Percentiles rank a stretch among this genome's conserved stretches.
These are phyloP conservation scores for Criorhina ranunculi DNA, from an alignment of 2,888 invertebrate species.

Conservation along the genomic window DNA sequence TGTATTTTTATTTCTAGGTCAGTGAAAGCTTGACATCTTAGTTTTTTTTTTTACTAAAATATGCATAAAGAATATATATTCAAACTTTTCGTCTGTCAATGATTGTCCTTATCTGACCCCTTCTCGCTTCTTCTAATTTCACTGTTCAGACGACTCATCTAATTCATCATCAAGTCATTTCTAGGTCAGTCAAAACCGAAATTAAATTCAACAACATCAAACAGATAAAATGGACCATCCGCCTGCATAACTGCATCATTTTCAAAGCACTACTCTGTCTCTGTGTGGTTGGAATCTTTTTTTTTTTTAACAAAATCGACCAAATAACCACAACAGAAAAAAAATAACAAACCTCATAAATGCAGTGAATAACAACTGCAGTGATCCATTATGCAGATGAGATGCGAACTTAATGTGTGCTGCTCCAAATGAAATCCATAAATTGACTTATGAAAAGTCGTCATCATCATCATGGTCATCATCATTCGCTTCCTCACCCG, in stretches of 20 bases:
- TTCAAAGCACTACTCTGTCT: constrained; percentile 32
- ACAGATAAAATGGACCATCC: constrained; percentile 15
- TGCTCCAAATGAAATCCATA: constrained; percentile 77
- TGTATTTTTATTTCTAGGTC: no score
- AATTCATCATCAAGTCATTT: constrained; percentile 32
- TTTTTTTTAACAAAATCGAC: constrained; percentile 55
- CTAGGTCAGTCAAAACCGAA: constrained; percentile 52
- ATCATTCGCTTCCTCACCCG: constrained; percentile 9
- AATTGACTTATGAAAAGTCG: constrained; percentile 72
- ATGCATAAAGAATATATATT: no score
- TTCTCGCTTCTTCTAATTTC: background rate
- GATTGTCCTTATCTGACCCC: no score
- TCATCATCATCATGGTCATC: constrained; percentile 31
- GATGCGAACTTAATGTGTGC: constrained; percentile 72
- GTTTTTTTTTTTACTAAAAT: no score
- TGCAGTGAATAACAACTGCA: constrained; percentile 77
- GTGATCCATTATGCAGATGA: constrained; percentile 79
- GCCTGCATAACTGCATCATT: constrained; percentile 49
- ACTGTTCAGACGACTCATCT: constrained; percentile 30
- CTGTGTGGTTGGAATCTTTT: constrained; percentile 19
- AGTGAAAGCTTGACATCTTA: no score
- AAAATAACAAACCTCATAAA: constrained; percentile 38
- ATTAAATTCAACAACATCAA: constrained; percentile 18
- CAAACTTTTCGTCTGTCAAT: no score
- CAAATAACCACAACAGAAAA: constrained; percentile 42